A percentile compares a stretch with the other conserved stretches of the same genome.
These are phyloP conservation scores for Zoanthus sociatus DNA, from an alignment of 92 coral and sea anemone genomes.

Conservation along the genomic window DNA sequence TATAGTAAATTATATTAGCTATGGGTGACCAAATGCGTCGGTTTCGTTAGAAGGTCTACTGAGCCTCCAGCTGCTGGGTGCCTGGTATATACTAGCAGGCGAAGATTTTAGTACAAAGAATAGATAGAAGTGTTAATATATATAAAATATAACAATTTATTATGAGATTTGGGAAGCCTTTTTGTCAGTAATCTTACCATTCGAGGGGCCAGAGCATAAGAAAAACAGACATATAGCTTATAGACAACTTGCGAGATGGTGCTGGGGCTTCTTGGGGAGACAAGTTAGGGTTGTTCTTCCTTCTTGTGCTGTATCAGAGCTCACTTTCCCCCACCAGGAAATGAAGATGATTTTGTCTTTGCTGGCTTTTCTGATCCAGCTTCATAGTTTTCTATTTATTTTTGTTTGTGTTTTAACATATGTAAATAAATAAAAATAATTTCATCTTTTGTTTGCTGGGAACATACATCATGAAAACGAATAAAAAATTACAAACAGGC, in stretches of 20 bases:
- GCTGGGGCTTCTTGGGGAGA: constrained; percentile 55
- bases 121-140: too few relatives aligned
- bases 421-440: neutral
- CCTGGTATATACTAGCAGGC: too few relatives aligned
- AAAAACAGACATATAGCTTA: too few relatives aligned
- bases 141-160: too few relatives aligned
- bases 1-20: too few relatives aligned
- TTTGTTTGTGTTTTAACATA: neutral
- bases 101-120: too few relatives aligned
- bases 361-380: constrained; percentile 62
- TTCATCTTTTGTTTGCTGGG: neutral
- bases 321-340: constrained; percentile 1
- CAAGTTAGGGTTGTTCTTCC: constrained; percentile 31
- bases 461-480: neutral
- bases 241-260: too few relatives aligned
- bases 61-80: too few relatives aligned
- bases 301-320: constrained; percentile 71
- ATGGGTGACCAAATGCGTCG: too few relatives aligned
- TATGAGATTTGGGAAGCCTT: too few relatives aligned
- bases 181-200: too few relatives aligned
- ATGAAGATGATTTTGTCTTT: constrained; percentile 8
- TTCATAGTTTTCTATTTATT: constrained; percentile 19
- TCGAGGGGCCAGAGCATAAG: constrained; percentile 64
- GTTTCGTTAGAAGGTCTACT: too few relatives aligned
- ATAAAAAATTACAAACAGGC: neutral